These are phyloP conservation scores for Delphinus delphis DNA, from an alignment of 2,113 vertebrate genomes.

Conservation along the genomic window DNA sequence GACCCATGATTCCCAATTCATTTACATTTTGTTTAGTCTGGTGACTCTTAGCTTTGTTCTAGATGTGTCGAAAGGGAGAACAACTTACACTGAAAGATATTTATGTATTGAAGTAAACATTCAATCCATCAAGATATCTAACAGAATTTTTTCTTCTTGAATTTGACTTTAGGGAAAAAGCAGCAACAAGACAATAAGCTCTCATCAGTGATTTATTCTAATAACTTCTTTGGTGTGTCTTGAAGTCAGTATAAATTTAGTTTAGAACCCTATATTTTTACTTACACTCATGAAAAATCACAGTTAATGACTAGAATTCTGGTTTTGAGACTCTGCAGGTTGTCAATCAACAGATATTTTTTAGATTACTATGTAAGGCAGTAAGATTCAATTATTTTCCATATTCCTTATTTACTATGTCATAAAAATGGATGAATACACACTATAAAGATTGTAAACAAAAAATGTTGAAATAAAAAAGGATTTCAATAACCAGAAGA, in stretches of 20 bases:
- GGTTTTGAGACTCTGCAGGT: not conserved
- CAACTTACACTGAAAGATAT: not conserved
- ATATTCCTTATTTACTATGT: not conserved
- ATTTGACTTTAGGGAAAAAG: not conserved
- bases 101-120: not conserved
- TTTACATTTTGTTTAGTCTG: not conserved
- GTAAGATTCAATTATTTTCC: not conserved
- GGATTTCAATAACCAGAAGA: not conserved
- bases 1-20: not conserved
- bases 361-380: not conserved
- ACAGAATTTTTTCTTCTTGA: not conserved
- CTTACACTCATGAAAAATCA: not conserved
- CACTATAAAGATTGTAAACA: not conserved
- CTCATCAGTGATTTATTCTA: not conserved
- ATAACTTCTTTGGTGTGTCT: not conserved
- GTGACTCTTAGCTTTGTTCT: not conserved
- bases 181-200: not conserved
- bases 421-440: not conserved
- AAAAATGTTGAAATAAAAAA: not conserved
- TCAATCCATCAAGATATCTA: not conserved
- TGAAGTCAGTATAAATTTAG: slow-evolving; percentile 8
- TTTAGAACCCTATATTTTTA: not conserved
- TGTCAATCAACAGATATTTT: slow-evolving; percentile 12
- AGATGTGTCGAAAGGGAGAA: not conserved
- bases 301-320: not conserved